phyloP scores from a whole-genome alignment of 2,797 vertebrate genomes.

The Triplophysa yarkandensis region DNA sequence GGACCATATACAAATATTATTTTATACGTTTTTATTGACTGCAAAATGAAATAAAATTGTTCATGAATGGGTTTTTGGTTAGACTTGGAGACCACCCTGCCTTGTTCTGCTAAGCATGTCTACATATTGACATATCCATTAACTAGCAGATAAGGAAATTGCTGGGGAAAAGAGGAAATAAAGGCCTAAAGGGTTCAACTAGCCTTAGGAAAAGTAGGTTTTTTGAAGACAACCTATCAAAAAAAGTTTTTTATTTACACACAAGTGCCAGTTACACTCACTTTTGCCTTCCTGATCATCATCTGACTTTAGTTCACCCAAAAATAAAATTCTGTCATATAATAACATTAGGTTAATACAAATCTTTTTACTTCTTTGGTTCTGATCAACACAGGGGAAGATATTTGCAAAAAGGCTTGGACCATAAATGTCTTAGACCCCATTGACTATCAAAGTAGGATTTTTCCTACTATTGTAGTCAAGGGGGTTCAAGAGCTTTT shows the following conservation, averaged over 20 bases:
- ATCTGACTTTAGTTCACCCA: too few relatives aligned
- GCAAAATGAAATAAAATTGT: neutral
- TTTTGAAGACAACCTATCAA: constrained; percentile 13
- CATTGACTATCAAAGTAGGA: too few relatives aligned
- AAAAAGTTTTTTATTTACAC: constrained; percentile 20
- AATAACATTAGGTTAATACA: too few relatives aligned
- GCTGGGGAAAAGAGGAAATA: constrained; percentile 36
- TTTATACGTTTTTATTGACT: neutral
- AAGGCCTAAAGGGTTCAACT: constrained; percentile 30
- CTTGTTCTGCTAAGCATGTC: constrained; percentile 27
- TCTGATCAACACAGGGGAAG: too few relatives aligned
- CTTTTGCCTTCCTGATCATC: neutral
- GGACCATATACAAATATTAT: neutral
- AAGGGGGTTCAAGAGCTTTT: too few relatives aligned
- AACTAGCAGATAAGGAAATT: constrained; percentile 41
- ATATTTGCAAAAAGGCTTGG: too few relatives aligned
- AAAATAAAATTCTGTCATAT: too few relatives aligned
- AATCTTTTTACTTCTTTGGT: too few relatives aligned
- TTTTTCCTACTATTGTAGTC: too few relatives aligned
- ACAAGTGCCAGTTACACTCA: neutral
- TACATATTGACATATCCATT: constrained; percentile 43
- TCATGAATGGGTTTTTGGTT: neutral
- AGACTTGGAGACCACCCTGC: constrained; percentile 44
- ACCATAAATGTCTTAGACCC: too few relatives aligned
- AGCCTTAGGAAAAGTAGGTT: constrained; percentile 14